A percentile compares a stretch with the other conserved stretches of the same genome.
Conservation (phyloP, 2,888 invertebrate species). For the Scaptomyza flava region DNA sequence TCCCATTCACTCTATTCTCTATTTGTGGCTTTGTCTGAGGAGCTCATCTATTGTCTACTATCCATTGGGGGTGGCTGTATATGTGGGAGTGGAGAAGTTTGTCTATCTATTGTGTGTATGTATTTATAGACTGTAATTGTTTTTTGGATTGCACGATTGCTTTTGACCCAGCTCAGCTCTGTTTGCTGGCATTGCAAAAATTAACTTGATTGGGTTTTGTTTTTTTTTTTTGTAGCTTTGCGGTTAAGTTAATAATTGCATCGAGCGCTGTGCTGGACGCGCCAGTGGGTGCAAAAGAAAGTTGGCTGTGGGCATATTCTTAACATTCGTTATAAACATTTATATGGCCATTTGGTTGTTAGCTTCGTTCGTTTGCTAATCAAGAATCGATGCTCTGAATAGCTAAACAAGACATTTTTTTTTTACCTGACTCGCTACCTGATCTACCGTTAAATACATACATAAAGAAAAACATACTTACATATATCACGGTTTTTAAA, state of each 20-base stretch:
- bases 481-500: slow-evolving; percentile 18
- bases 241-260: slow-evolving; percentile 21
- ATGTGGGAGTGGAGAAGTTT: slow-evolving; percentile 16
- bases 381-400: slow-evolving; percentile 22
- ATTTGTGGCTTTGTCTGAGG: slow-evolving; percentile 50
- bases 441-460: slow-evolving; percentile 1
- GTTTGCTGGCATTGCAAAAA: slow-evolving; percentile 20
- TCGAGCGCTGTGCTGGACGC: background rate
- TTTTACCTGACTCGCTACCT: slow-evolving; percentile 47
- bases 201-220: slow-evolving; percentile 18
- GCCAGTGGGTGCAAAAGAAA: slow-evolving; percentile 26
- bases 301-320: slow-evolving; percentile 19
- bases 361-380: slow-evolving; percentile 17
- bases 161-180: slow-evolving; percentile 14
- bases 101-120: background rate
- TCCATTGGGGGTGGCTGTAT: slow-evolving; percentile 19
- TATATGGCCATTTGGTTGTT: slow-evolving; percentile 12
- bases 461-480: background rate
- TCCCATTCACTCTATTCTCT: slow-evolving; percentile 4
- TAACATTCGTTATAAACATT: slow-evolving; percentile 12
- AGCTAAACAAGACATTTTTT: background rate
- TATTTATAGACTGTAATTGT: slow-evolving; percentile 25
- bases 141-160: slow-evolving; percentile 19
- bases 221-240: slow-evolving; percentile 10
- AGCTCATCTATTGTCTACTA: slow-evolving; percentile 20